phyloP scores from a whole-genome alignment of 2,888 invertebrate genomes.

The Spialia ferax region DNA sequence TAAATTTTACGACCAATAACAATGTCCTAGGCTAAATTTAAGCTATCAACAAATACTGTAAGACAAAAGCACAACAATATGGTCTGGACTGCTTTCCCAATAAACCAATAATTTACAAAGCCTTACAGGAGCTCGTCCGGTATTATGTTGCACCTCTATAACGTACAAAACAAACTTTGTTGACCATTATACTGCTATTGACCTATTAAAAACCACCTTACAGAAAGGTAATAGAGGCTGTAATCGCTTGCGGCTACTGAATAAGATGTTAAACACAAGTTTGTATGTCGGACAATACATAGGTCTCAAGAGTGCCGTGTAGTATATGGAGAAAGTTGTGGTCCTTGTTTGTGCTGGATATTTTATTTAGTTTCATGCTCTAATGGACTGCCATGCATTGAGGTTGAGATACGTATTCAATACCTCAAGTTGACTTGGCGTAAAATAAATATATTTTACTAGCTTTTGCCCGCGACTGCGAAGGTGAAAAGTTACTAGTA shows the following conservation, averaged over 20 bases:
- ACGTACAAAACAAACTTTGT: slow-evolving; percentile 45
- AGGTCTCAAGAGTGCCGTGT: slow-evolving; percentile 53
- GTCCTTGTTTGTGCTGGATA: slow-evolving; percentile 57
- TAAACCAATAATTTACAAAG: slow-evolving; percentile 58
- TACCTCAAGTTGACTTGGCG: not conserved
- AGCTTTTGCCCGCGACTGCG: no score
- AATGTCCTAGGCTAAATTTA: slow-evolving; percentile 23
- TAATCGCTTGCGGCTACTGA: slow-evolving; percentile 22
- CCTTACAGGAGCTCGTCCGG: slow-evolving; percentile 53
- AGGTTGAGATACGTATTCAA: not conserved
- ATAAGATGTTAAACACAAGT: slow-evolving; percentile 43
- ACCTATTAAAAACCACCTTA: slow-evolving; percentile 32
- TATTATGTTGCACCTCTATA: slow-evolving; percentile 53
- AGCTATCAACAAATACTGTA: slow-evolving; percentile 25
- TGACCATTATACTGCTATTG: not conserved
- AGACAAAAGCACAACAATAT: slow-evolving; percentile 33
- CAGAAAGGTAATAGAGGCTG: slow-evolving; percentile 19
- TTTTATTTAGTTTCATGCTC: slow-evolving; percentile 28
- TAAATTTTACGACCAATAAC: slow-evolving; percentile 17
- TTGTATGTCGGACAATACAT: slow-evolving; percentile 56
- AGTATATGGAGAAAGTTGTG: slow-evolving; percentile 49
- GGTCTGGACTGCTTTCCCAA: slow-evolving; percentile 44
- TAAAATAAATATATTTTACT: no score
- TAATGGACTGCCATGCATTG: not conserved
- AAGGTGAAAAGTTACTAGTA: no score